A percentile compares a stretch with the other conserved stretches of the same genome.
phyloP scores from a whole-genome alignment of 2,113 vertebrate species.

The Misgurnus mizolepis region DNA sequence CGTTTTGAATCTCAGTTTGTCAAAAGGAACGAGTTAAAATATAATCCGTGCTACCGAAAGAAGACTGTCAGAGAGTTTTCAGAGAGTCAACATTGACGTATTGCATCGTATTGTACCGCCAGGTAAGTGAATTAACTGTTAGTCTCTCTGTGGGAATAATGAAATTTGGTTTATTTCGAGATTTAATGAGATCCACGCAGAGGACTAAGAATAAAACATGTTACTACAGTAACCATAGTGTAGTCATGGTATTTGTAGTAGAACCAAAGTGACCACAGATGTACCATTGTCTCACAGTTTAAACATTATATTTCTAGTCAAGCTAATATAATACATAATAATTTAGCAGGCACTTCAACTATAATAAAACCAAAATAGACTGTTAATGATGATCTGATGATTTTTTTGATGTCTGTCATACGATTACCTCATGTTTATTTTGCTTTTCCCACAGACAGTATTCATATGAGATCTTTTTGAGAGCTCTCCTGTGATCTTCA shows the following conservation, averaged over 20 bases:
- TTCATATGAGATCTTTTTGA: not conserved
- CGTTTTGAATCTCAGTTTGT: not conserved
- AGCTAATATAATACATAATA: too few relatives aligned
- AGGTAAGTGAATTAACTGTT: constrained; percentile 18
- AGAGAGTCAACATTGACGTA: not conserved
- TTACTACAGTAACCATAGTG: too few relatives aligned
- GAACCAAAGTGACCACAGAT: too few relatives aligned
- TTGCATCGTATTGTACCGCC: not conserved
- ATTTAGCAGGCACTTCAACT: too few relatives aligned
- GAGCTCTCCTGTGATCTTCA: not conserved
- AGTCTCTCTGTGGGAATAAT: not conserved
- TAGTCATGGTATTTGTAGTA: too few relatives aligned
- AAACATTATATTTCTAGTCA: too few relatives aligned
- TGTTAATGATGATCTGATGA: too few relatives aligned
- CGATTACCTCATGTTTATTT: not conserved
- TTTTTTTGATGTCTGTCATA: too few relatives aligned
- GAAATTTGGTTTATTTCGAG: not conserved
- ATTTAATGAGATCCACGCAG: not conserved
- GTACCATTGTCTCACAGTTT: too few relatives aligned
- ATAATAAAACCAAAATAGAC: too few relatives aligned
- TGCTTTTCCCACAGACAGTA: not conserved
- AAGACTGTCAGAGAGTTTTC: not conserved
- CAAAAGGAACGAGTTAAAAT: not conserved
- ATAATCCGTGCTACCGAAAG: not conserved
- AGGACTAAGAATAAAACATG: too few relatives aligned